phyloP scores from a whole-genome alignment of 2,888 invertebrate genomes.

The Leptinotarsa juncta region DNA sequence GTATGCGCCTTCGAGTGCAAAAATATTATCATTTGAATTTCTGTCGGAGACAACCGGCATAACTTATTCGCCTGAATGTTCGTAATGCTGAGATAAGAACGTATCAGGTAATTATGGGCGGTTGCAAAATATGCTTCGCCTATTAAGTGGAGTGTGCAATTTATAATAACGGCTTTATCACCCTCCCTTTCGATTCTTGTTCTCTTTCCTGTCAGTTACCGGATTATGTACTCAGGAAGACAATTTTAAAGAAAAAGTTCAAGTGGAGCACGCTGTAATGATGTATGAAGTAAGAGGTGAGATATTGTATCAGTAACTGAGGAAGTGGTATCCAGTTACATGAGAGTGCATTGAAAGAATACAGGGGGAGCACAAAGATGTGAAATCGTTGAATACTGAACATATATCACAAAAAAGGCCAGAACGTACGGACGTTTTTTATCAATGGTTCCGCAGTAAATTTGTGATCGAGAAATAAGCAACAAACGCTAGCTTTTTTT shows the following conservation, averaged over 20 bases:
- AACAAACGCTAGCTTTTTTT: too few relatives aligned
- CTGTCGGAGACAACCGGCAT: not conserved
- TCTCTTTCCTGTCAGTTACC: not conserved
- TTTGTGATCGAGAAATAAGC: too few relatives aligned
- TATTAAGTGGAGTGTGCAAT: conserved; percentile 26
- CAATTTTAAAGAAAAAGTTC: not conserved
- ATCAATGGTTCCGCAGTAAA: too few relatives aligned
- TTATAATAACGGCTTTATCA: conserved; percentile 32
- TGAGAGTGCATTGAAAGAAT: too few relatives aligned
- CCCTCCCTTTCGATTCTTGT: conserved; percentile 11
- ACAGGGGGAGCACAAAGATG: too few relatives aligned
- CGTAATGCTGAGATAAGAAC: conserved; percentile 3
- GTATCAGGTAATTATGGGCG: conserved; percentile 20
- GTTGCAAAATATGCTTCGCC: conserved; percentile 26
- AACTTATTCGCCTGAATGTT: conserved; percentile 5
- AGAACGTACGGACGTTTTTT: too few relatives aligned
- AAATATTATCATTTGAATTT: not conserved
- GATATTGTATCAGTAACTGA: not conserved
- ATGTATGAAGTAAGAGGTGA: not conserved
- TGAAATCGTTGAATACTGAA: too few relatives aligned
- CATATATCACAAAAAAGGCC: too few relatives aligned
- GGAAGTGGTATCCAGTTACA: not conserved
- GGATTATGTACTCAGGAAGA: conserved; percentile 6
- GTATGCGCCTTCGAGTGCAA: not conserved
- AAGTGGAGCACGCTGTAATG: not conserved